Percentiles rank a stretch among this genome's conserved stretches.
Evolutionary conservation across 2,888 invertebrate genomes (phyloP).

Genomic region (Melanostoma mellinum): DNA sequence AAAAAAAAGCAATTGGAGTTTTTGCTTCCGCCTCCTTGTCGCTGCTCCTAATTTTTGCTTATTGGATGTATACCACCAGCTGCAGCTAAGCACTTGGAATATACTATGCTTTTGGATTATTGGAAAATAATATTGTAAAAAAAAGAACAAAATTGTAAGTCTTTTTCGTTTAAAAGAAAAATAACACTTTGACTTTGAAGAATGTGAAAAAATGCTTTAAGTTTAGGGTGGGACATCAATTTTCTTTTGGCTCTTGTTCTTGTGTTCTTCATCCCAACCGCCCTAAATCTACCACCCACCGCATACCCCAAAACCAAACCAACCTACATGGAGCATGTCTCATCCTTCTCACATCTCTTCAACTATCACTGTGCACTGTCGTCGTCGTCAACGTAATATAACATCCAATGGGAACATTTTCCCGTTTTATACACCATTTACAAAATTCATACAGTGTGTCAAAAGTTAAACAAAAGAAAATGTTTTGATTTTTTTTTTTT

Average conservation of each 20-base stretch:
- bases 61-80: conserved; percentile 46
- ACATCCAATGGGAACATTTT: conserved; percentile 53
- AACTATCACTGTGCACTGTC: conserved; percentile 24
- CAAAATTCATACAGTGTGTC: conserved; percentile 55
- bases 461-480: background rate
- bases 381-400: conserved; percentile 15
- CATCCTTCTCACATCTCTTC: conserved; percentile 53
- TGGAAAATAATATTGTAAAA: conserved; percentile 42
- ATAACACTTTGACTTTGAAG: conserved; percentile 32
- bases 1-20: conserved; percentile 34
- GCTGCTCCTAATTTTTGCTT: conserved; percentile 9
- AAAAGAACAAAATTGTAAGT: conserved; percentile 51
- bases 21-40: conserved; percentile 52
- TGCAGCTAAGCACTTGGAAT: conserved; percentile 56
- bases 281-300: background rate
- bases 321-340: conserved; percentile 38
- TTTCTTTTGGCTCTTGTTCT: conserved; percentile 58
- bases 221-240: conserved; percentile 64
- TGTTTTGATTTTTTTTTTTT: background rate
- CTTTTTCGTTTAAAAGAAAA: conserved; percentile 11
- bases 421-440: conserved; percentile 47
- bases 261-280: conserved; percentile 31
- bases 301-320: conserved; percentile 12
- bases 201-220: conserved; percentile 32
- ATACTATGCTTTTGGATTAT: conserved; percentile 65